Base-by-base conservation (phyloP, 2,888 invertebrate genomes). In the Epirrhoe tristata region DNA sequence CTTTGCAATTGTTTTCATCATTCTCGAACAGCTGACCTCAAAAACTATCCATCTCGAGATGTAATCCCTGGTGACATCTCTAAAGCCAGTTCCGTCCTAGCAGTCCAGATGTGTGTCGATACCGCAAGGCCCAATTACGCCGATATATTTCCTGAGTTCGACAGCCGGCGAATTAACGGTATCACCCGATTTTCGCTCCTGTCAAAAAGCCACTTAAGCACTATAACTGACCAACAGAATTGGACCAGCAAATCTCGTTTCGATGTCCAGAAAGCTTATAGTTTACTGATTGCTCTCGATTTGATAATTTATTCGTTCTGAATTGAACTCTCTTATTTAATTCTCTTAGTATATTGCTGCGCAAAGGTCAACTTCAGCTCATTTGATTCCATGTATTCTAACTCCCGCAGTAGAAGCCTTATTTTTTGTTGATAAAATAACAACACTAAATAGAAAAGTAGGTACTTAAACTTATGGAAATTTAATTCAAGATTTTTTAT, bases 91-190 rank as follows among this genome's bases (percentile, higher is more conserved):
- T 58, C 64, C 54, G 67, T 17, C 52, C 63, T 70, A 68, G 59
- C 39, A 68, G 71, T 64, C 66, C 72, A 74, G 70, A 71, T 71
- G 62, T 70, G 66, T 66, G 63, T 54, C 63, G 68, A 56, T 74
- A 75, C 75, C 79, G 81, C 71, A 77, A 85, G 90, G 84, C 91
- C 89, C 87, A 89, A 86, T 91, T 91, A 84, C 80, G 89, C 88
- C 89, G 87, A 76, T 85, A 91, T 91, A 91, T 90, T 91, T 91
- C 70, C 67, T 75, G 69, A 74, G 77, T 51, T 59, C 39, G 82
- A 81, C 80, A 79, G 76, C 76, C 75, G 77, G 76, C 75, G 78
- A 77, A 81, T 87, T 91, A 91, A 91, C 90, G 87, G 90, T 89
- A 86, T 82, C 81, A 76, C 70, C 85, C 90, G 85, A 92, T 91